Evolutionary conservation across 2,888 invertebrate genomes (phyloP), one percentile per base, ranked within the genome.

Genomic region (Drosophila eohydei): DNA sequence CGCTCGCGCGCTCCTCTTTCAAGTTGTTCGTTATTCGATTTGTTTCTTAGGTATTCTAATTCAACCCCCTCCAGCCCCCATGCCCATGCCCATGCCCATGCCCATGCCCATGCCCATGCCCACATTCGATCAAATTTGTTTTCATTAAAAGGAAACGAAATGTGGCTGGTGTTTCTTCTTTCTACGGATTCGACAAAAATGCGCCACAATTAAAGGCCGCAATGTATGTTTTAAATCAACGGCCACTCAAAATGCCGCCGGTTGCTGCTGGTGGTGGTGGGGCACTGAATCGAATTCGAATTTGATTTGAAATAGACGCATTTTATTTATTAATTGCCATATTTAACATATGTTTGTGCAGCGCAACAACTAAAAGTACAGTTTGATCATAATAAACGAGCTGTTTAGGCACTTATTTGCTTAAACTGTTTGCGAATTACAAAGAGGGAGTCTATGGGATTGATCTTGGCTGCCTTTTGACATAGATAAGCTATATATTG

Each of bases 191-290:
- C 75, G 79, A 65, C 66, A 73, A 76, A 80, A 80, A 70, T 80
- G 80, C 71, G 72, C 80, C 71, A 68, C 81, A 77, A 83, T 81
- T 81, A 80, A 81, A 83, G 70, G 72, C 67, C 63, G 59, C 73
- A 76, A 73, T 72, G 81, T 86, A 88, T 86, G 89, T 89, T 86
- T 86, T 82, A 89, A 86, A 85, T 86, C 86, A 86, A 74, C 77
- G 81, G 40, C 50, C 77, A 69, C 67, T 78, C 70, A 74, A 62
- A 54, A 46, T 56, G 66, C 55, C 61, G 46, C 16, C 32, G 57
- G 14, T 26, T 34, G 32, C 21, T 21, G 21, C 14, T 14, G 36
- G 16, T 36, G 50, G 52, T 9, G 12, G n/a, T 11, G n/a, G 41
- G 11, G 41, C 8, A 34, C 4, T 4, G n/a, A n/a, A 9, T n/a